These are phyloP conservation scores for Condylura cristata DNA, from an alignment of 2,113 vertebrate genomes.

Conservation along the genomic window DNA sequence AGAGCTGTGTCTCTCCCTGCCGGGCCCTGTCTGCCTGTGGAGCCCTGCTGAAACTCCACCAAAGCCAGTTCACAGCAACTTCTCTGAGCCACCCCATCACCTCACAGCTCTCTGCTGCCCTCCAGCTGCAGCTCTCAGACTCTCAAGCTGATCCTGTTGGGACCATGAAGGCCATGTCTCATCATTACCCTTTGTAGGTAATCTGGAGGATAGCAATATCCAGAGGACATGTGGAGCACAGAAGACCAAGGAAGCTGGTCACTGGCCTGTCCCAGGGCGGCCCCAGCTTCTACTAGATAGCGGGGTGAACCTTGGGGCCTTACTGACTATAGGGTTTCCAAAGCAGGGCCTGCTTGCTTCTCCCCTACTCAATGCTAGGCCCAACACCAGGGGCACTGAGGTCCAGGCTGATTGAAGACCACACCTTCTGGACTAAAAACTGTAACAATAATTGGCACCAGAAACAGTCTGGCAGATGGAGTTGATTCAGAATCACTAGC, in stretches of 20 bases:
- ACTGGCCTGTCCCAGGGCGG: background rate
- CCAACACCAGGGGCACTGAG: background rate
- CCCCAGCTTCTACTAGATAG: background rate
- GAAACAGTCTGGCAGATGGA: slow-evolving; percentile 16
- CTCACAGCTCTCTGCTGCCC: background rate
- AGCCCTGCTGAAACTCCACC: no score
- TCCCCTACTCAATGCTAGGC: background rate
- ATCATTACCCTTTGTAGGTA: background rate
- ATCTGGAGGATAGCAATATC: background rate
- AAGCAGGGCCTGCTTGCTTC: background rate
- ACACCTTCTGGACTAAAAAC: background rate
- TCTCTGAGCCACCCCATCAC: fast-evolving
- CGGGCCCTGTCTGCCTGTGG: no score
- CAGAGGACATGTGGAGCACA: background rate
- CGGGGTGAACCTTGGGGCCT: fast-evolving
- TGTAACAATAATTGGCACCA: background rate
- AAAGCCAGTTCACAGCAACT: background rate
- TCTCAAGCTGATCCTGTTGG: background rate
- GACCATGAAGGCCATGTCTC: background rate
- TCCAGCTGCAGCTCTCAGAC: background rate
- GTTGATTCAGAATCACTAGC: background rate
- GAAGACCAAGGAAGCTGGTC: background rate
- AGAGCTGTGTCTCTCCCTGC: background rate
- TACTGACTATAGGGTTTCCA: background rate
- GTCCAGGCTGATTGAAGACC: background rate